Percentiles rank a stretch among this genome's conserved stretches.
phyloP scores from a whole-genome alignment of 2,888 invertebrate species.

The Sesamia inferens region DNA sequence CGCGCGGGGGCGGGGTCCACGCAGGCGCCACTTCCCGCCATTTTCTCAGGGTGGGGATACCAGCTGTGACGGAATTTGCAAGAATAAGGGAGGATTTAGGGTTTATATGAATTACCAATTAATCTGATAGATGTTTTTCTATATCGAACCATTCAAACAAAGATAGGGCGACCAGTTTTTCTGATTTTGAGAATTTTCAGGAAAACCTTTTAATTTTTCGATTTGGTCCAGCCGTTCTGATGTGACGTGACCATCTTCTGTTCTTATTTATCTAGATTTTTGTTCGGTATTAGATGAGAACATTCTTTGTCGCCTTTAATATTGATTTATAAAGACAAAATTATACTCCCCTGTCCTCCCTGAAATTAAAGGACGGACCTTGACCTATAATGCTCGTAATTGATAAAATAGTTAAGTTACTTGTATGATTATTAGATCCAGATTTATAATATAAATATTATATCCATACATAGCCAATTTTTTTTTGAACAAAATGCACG shows the following conservation, averaged over 20 bases:
- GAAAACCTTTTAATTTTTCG: background rate
- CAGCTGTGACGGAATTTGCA: conserved; percentile 62
- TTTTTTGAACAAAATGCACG: background rate
- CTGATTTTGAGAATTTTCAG: no score
- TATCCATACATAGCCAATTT: background rate
- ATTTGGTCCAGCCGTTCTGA: no score
- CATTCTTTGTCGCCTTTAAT: background rate
- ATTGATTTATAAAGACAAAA: background rate
- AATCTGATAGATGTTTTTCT: no score
- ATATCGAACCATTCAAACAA: background rate
- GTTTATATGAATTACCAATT: conserved; percentile 22
- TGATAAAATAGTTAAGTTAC: no score
- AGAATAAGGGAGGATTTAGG: conserved; percentile 46
- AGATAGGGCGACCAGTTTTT: background rate
- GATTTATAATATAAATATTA: background rate
- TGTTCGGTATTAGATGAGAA: background rate
- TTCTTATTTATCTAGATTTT: background rate
- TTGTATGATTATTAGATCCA: conserved; percentile 15
- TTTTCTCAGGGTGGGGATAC: conserved; percentile 78
- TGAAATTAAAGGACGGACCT: background rate
- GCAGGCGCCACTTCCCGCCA: conserved; percentile 86
- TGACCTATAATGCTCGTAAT: background rate
- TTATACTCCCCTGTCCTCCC: no score
- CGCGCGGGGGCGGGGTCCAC: conserved; percentile 73
- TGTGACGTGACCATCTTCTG: background rate